phyloP scores from a whole-genome alignment of 1,140 invertebrate species.

The Akabosia matsudoensis region DNA sequence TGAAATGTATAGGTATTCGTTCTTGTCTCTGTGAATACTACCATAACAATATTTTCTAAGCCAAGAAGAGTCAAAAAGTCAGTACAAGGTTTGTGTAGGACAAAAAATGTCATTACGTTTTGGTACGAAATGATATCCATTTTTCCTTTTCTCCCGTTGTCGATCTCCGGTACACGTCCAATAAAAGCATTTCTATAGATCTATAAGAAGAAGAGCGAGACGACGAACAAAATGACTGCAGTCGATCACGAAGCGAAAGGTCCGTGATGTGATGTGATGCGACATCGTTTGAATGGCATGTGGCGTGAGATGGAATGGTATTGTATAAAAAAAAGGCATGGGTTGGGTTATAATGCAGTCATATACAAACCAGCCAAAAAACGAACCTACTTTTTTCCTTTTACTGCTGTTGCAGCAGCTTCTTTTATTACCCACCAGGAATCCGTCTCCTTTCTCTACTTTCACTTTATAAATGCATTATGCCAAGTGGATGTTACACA shows the following conservation, averaged over 20 bases:
- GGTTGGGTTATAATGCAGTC: background rate
- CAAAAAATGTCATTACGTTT: too few relatives aligned
- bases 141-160: background rate
- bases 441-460: background rate
- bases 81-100: too few relatives aligned
- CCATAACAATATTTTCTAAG: too few relatives aligned
- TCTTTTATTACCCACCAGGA: background rate
- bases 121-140: conserved; percentile 13
- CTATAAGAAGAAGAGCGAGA: background rate
- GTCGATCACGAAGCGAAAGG: conserved; percentile 22
- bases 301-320: too few relatives aligned
- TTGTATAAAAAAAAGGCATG: too few relatives aligned
- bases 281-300: conserved; percentile 21
- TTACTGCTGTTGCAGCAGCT: background rate
- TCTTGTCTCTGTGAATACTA: too few relatives aligned
- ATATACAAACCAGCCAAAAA: background rate
- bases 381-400: background rate
- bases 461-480: background rate
- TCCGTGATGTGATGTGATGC: conserved; percentile 21
- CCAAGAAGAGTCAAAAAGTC: too few relatives aligned
- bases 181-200: too few relatives aligned
- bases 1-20: too few relatives aligned
- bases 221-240: conserved; percentile 17
- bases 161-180: background rate
- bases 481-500: background rate